A percentile compares a stretch with the other conserved stretches of the same genome.
These are phyloP conservation scores for Pipistrellus pipistrellus DNA, from an alignment of 2,797 vertebrate species.

Conservation along the genomic window DNA sequence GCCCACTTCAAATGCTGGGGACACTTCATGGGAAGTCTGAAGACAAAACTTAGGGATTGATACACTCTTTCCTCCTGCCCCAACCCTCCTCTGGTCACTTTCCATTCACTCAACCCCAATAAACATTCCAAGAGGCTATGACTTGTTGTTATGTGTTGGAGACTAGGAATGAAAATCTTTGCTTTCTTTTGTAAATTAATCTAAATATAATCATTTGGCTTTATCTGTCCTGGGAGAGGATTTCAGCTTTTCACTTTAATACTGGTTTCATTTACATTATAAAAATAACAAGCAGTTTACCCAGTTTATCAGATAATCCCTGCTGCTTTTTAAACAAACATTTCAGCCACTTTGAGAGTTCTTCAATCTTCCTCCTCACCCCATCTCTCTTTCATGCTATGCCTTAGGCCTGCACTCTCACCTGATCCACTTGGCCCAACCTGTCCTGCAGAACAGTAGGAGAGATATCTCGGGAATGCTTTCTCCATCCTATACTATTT, in stretches of 20 bases:
- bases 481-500: not conserved
- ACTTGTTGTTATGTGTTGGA: not conserved
- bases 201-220: conserved; percentile 65
- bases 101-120: not conserved
- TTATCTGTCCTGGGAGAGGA: conserved; percentile 65
- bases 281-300: conserved; percentile 77
- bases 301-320: conserved; percentile 73
- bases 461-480: not conserved
- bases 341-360: conserved; percentile 19
- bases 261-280: conserved; percentile 73
- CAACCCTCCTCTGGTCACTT: conserved; percentile 35
- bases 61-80: not conserved
- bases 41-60: conserved; percentile 2
- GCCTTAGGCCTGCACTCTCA: not conserved
- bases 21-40: not conserved
- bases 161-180: conserved; percentile 58
- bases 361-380: not conserved
- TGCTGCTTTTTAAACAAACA: conserved; percentile 67
- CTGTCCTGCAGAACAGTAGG: not conserved
- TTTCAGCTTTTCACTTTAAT: conserved; percentile 25
- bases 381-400: not conserved
- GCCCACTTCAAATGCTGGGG: not conserved
- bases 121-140: not conserved
- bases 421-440: not conserved
- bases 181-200: conserved; percentile 73